A percentile compares a stretch with the other conserved stretches of the same genome.
These are phyloP conservation scores for Enteromius mattozi DNA, from an alignment of 2,797 vertebrate species.

Conservation along the genomic window DNA sequence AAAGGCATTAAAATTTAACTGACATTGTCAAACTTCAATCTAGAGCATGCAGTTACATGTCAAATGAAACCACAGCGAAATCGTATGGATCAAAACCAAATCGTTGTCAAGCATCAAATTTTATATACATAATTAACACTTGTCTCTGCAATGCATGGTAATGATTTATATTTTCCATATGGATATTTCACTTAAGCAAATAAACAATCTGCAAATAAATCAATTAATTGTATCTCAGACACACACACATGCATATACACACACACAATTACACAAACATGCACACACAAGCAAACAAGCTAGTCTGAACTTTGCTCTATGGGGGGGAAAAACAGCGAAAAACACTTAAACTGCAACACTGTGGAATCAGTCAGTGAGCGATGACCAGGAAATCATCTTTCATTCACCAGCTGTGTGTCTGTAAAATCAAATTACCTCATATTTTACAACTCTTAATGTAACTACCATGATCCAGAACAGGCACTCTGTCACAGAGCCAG, in stretches of 20 bases:
- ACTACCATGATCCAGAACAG: constrained; percentile 20
- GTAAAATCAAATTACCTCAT: not conserved
- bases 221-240: not conserved
- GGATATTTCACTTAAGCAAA: not conserved
- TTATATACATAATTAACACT: not conserved
- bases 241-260: not conserved
- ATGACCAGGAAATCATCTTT: constrained; percentile 13
- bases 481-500: not conserved
- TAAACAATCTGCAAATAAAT: not conserved
- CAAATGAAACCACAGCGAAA: not conserved
- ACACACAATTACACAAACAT: not conserved
- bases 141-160: not conserved
- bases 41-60: not conserved
- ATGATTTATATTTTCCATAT: not conserved
- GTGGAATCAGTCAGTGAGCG: not conserved
- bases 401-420: not conserved
- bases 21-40: constrained; percentile 20
- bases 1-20: not conserved
- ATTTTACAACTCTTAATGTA: constrained; percentile 31
- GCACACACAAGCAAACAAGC: constrained; percentile 5
- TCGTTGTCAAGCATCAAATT: not conserved
- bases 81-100: not conserved
- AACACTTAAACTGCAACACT: not conserved
- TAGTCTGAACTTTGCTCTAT: constrained; percentile 9
- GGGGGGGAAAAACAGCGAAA: not conserved